Evolutionary conservation across 2,113 vertebrate species (phyloP), one percentile per base, ranked within the genome.

Genomic region (Puffinus mauretanicus): DNA sequence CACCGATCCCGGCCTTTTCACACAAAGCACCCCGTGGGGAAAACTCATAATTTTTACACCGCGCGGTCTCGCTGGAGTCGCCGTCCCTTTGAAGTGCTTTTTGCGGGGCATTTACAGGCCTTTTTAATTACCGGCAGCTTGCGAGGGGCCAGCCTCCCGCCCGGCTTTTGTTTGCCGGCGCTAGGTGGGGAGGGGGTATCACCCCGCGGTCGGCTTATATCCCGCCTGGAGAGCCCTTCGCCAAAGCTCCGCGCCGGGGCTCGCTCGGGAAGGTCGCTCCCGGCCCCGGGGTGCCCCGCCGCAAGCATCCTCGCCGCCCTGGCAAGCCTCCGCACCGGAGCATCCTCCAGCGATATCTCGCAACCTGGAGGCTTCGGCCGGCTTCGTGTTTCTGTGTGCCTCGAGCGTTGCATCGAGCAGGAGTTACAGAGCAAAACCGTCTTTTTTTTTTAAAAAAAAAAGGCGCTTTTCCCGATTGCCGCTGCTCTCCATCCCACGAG

Each of bases 121-220:
- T 91, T 98, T 98, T 98, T 98, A 99, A 99, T 99, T 98, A 98
- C 98, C 98, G 94, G 86, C 97, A 97, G 97, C 97, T 98, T 98
- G 97, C 94, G 85, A 98, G 98, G 97, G 98, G 98, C 98, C 98
- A 93, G 90, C 96, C 97, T 97, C 96, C 75, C 77, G 84, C 98
- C 97, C 77, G 69, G 96, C 96, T 97, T 98, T 98, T 98, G 98
- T 98, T 98, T 97, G 97, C 97, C 76, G 76, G 96, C 49, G 98
- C 97, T 97, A 81, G 87, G 91, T 38, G 75, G 76, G 96, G 95
- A 89, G 94, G 93, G 87, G 95, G 71, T 32, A 66, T 26, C 8
- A 13, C 85, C 86, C 6, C 54, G 3, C 2, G 1, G 40, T 15
- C 3, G 8, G 20, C 25, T 65, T 26, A 17, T 30, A 8, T 61